A percentile compares a stretch with the other conserved stretches of the same genome.
These are phyloP conservation scores for Nicator chloris DNA, from an alignment of 2,113 vertebrate genomes.

Conservation along the genomic window DNA sequence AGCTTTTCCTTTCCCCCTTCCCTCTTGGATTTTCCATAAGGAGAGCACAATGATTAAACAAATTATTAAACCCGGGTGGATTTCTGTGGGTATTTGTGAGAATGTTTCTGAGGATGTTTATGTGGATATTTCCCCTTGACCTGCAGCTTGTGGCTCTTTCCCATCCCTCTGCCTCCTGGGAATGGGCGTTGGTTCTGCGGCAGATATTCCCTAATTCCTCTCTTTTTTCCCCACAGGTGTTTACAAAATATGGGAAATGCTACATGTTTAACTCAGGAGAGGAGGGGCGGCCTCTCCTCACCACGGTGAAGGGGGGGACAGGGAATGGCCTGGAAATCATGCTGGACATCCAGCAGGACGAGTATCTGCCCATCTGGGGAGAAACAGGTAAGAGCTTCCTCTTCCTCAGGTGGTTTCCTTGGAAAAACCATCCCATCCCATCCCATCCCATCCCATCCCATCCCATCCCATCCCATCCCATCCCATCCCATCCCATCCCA, in stretches of 20 bases:
- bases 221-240: slow-evolving; percentile 80
- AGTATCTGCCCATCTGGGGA: slow-evolving; percentile 84
- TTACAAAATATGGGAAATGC: slow-evolving; percentile 98
- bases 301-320: slow-evolving; percentile 95
- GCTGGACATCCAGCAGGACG: slow-evolving; percentile 98
- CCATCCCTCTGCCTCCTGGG: neutral
- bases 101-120: neutral
- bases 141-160: neutral
- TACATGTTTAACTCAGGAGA: slow-evolving; percentile 99
- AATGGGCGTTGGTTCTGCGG: accelerated
- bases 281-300: slow-evolving; percentile 91
- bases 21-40: neutral
- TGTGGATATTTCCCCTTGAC: neutral
- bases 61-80: neutral
- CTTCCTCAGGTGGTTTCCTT: neutral
- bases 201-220: neutral
- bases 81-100: neutral
- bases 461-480: neutral
- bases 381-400: slow-evolving; percentile 75
- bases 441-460: neutral
- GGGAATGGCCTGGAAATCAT: slow-evolving; percentile 98
- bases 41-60: neutral
- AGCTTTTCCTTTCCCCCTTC: neutral
- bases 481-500: neutral
- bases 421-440: neutral